Base-by-base conservation (phyloP, 2,888 invertebrate genomes). In the Ornithoptera priamus region DNA sequence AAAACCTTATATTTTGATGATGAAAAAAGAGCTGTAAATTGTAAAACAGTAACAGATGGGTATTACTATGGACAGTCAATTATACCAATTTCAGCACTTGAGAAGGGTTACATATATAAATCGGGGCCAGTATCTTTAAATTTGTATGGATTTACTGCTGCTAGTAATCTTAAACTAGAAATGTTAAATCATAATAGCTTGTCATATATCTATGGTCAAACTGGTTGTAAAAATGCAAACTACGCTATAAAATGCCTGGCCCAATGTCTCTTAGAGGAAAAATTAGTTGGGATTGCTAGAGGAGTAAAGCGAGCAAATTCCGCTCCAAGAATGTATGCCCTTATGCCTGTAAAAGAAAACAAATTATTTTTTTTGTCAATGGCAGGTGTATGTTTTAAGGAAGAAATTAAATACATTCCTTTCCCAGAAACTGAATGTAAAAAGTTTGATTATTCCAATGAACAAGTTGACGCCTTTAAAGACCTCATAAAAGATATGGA, bases 401-500 rank as follows among this genome's bases (percentile, higher is more conserved):
- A 95, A 73, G 96, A 96, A 78, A 92, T 95, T 68, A 93, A 95
- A 71, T 92, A 93, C 75, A 95, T 94, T 93, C 89, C 94, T 50
- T 96, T 96, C 78, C 95, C 95, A 12, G 85, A 93, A 6, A 89
- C 96, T 42, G 83, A 85, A 64, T 85, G 91, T 0, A 90, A 90
- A 69, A 93, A 93, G 77, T 91, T 88, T 68, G 80, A 86, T 65
- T 92, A 90, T 66, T 88, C 85, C 24, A 72, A 85, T 56, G 91
- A 91, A 71, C 95, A 96, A 85, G 86, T 95, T 20, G 80, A 91
- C 74, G 94, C 94, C 50, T 92, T 96, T 67, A 95, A 95, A 81
- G 86, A 93, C 71, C 89, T 96, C 0, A 95, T 96, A 22, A 93
- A 93, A 78, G 85, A 92, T 64, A 95, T 96, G 95, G 94, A 96